phyloP scores from a whole-genome alignment of 2,113 vertebrate species.

The Nyctereutes procyonoides region DNA sequence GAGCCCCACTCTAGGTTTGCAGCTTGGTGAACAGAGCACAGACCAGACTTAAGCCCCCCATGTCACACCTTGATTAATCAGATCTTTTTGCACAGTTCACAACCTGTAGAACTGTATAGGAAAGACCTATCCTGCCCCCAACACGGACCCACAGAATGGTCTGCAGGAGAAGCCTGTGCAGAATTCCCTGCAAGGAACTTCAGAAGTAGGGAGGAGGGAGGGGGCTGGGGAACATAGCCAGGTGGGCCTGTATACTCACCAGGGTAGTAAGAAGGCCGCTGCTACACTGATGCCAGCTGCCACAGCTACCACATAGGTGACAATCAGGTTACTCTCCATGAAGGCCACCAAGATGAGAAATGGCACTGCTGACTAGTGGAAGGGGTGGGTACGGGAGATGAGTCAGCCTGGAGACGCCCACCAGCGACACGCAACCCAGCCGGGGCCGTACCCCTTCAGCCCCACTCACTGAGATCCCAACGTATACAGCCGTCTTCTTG shows the following conservation, averaged over 20 bases:
- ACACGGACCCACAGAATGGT: neutral
- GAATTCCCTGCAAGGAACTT: neutral
- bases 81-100: neutral
- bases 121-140: neutral
- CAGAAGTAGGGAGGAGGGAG: neutral
- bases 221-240: neutral
- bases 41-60: neutral
- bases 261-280: slow-evolving; percentile 94
- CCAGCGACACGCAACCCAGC: neutral
- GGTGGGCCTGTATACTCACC: slow-evolving; percentile 84
- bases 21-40: neutral
- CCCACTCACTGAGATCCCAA: slow-evolving; percentile 93
- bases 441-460: neutral
- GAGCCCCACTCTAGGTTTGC: neutral
- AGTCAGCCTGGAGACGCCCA: neutral
- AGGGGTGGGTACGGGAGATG: neutral
- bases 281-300: slow-evolving; percentile 94
- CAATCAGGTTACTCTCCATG: slow-evolving; percentile 87
- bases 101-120: neutral
- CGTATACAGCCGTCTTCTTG: slow-evolving; percentile 95
- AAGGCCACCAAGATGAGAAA: slow-evolving; percentile 92
- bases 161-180: neutral
- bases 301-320: slow-evolving; percentile 92
- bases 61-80: neutral
- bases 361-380: slow-evolving; percentile 92